Evolutionary conservation across 2,888 invertebrate species (phyloP).

Genomic region (Netelia fuscicornis): DNA sequence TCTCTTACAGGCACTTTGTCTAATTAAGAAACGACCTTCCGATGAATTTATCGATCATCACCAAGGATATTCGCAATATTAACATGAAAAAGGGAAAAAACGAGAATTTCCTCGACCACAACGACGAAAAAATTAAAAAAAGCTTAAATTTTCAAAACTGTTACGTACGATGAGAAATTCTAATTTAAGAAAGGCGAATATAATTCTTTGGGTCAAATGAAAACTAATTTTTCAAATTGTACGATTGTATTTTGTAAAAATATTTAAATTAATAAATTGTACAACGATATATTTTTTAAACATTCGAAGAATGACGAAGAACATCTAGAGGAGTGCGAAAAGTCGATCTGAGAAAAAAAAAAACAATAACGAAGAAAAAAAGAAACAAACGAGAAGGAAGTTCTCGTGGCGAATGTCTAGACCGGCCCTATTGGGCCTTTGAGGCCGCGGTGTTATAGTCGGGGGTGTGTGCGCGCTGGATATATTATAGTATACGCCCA

Average conservation of each 20-base stretch:
- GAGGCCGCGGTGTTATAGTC: constrained; percentile 66
- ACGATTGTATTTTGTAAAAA: too few species aligned
- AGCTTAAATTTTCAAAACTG: neutral
- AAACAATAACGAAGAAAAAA: constrained; percentile 5
- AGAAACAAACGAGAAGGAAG: constrained; percentile 44
- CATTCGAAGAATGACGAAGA: constrained; percentile 8
- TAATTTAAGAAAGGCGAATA: too few species aligned
- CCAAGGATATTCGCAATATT: neutral
- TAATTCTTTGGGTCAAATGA: too few species aligned
- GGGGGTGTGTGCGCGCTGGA: constrained; percentile 8
- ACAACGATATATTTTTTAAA: too few species aligned
- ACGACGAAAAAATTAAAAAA: neutral
- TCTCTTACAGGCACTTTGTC: constrained; percentile 41
- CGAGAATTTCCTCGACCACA: constrained; percentile 1
- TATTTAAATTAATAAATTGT: too few species aligned
- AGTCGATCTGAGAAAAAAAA: constrained; percentile 14
- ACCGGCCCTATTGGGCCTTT: constrained; percentile 70
- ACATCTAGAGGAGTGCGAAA: constrained; percentile 53
- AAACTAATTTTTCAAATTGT: too few species aligned
- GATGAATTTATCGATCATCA: constrained; percentile 64
- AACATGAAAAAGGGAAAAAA: neutral
- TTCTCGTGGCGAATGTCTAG: constrained; percentile 68
- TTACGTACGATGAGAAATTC: neutral
- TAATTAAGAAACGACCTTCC: constrained; percentile 61
- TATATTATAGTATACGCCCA: constrained; percentile 55